Percentiles rank a stretch among this genome's conserved stretches.
Conservation (phyloP, 2,888 invertebrate species). For the Fragum whitleyi region DNA sequence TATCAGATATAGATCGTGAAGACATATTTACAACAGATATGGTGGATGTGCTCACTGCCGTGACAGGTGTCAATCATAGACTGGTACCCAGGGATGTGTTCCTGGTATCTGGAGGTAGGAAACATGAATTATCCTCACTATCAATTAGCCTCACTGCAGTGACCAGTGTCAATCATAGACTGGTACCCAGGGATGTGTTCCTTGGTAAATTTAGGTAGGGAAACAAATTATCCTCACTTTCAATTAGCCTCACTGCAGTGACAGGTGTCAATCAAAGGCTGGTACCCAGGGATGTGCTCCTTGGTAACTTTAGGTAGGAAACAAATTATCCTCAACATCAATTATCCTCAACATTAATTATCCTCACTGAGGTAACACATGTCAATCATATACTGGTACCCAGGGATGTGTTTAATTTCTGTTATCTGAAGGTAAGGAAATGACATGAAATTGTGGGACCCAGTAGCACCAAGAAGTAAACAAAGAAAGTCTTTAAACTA, state of each 20-base stretch:
- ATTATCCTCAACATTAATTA: too few species aligned
- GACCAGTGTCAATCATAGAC: conserved; percentile 31
- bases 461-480: too few species aligned
- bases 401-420: conserved; percentile 50
- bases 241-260: conserved; percentile 46
- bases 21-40: conserved; percentile 41
- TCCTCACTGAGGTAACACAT: conserved; percentile 44
- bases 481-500: too few species aligned
- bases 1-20: conserved; percentile 38
- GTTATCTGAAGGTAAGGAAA: too few species aligned
- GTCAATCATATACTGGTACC: conserved; percentile 39
- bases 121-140: too few species aligned
- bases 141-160: conserved; percentile 45
- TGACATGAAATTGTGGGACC: too few species aligned
- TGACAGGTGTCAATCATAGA: conserved; percentile 36
- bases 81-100: conserved; percentile 56
- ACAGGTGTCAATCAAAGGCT: conserved; percentile 37
- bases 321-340: too few species aligned
- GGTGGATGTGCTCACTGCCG: conserved; percentile 46
- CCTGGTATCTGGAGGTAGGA: conserved; percentile 23
- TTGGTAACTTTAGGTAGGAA: conserved; percentile 18
- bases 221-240: too few species aligned
- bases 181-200: conserved; percentile 48
- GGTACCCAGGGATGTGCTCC: conserved; percentile 54
- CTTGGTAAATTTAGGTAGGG: conserved; percentile 15